Evolutionary conservation across 2,888 invertebrate species (phyloP), one percentile per base, ranked within the genome.

Genomic region (Dione juno): DNA sequence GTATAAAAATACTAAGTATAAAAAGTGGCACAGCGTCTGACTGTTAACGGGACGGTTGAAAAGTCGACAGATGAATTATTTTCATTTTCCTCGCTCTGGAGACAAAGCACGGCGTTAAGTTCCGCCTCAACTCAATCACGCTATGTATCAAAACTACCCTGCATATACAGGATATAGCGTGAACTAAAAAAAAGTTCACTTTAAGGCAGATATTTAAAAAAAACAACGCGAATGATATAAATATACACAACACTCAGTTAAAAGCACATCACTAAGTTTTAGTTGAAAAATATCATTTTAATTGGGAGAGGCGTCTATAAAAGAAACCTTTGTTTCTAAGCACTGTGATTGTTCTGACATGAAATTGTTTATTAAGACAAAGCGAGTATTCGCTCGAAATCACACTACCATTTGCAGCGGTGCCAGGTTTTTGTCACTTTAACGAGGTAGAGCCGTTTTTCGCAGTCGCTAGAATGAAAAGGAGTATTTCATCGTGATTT

Each of bases 291-390:
- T 61, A 66, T 58, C 69, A 52, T 69, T 68, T 72, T 72, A 69
- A 72, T 72, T 72, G 72, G 69, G 64, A 70, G 67, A 69, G 57
- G 52, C 64, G 40, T 52, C 67, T 63, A 45, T 70, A 69, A 69
- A 72, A 72, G 69, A 67, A 64, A 45, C 69, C 70, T 70, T 72
- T 72, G 72, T 72, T 69, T 69, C 72, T 72, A 69, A 69, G 52
- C 58, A 58, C 63, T 52, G 69, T 72, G 72, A 69, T 70, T 72
- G 67, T 72, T 72, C 69, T 69, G 67, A 67, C 69, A 64, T 72
- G 69, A 72, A 72, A 72, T 69, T 69, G 69, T 67, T 67, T 59
- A 68, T 68, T 63, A 68, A 66, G 69, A 59, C 68, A 68, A 70
- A 64, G 63, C 52, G 64, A 63, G 48, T 28, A 54, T 66, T 72